Conservation (phyloP, 2,113 vertebrate species). For the Scalopus aquaticus region DNA sequence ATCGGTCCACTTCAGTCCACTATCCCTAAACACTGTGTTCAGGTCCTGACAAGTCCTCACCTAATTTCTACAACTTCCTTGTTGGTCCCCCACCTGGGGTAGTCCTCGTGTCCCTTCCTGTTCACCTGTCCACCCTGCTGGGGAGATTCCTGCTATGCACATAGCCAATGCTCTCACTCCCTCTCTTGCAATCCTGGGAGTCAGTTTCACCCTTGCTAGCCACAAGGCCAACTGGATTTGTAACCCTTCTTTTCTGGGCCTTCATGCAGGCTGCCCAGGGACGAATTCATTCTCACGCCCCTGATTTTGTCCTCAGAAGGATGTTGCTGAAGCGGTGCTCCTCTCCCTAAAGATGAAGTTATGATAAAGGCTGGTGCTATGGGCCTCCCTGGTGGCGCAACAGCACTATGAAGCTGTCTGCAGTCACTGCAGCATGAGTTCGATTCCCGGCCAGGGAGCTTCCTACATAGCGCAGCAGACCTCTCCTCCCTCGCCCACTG, state of each 20-base stretch:
- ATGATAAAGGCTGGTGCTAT: not conserved
- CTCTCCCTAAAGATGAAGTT: not conserved
- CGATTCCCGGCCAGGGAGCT: too few species aligned
- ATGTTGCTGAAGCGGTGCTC: not conserved
- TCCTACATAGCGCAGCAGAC: too few species aligned
- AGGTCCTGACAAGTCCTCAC: not conserved
- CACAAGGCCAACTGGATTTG: too few species aligned
- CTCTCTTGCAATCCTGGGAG: too few species aligned
- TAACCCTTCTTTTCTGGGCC: not conserved
- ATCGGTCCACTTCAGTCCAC: not conserved
- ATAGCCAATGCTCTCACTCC: not conserved
- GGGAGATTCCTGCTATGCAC: not conserved
- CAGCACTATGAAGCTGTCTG: too few species aligned
- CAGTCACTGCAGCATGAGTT: too few species aligned
- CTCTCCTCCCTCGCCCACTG: too few species aligned
- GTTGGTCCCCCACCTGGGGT: fast-evolving
- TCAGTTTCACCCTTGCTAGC: not conserved
- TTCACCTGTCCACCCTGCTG: not conserved
- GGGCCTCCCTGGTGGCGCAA: too few species aligned
- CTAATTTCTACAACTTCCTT: fast-evolving
- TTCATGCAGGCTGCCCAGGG: not conserved
- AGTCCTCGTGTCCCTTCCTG: not conserved
- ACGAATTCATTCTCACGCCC: not conserved
- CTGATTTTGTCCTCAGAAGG: not conserved
- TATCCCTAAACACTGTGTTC: not conserved